These are phyloP conservation scores for Dynastes grantii DNA, from an alignment of 2,888 invertebrate genomes.

Conservation along the genomic window DNA sequence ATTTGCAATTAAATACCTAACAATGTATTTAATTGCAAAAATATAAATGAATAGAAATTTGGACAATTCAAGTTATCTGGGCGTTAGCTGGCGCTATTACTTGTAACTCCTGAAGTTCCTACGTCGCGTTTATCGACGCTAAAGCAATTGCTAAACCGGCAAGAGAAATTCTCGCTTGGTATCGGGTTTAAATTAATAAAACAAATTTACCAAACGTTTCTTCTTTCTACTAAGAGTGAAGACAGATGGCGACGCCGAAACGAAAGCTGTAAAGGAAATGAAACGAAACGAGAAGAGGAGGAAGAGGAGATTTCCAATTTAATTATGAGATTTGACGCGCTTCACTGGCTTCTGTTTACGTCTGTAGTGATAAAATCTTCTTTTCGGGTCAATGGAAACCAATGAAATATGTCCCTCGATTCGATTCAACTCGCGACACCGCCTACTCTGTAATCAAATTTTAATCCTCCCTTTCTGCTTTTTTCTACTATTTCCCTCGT, in stretches of 20 bases:
- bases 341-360: slow-evolving; percentile 17
- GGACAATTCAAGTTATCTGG: no score
- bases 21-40: no score
- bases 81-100: no score
- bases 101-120: no score
- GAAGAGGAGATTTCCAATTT: slow-evolving; percentile 1
- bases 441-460: no score
- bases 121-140: background rate
- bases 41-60: no score
- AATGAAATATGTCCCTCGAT: background rate
- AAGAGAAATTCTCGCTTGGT: background rate
- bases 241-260: background rate
- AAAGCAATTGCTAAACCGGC: background rate
- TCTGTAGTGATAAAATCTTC: background rate
- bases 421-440: background rate
- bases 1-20: no score
- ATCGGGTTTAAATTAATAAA: slow-evolving; percentile 8
- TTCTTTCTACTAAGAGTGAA: background rate
- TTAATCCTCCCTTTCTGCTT: no score
- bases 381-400: slow-evolving; percentile 5
- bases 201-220: background rate
- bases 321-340: slow-evolving; percentile 17
- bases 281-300: background rate
- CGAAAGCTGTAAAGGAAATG: background rate
- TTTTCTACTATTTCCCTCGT: no score